Evolutionary conservation across 2,113 vertebrate genomes (phyloP).

Genomic region (Falco punctatus): DNA sequence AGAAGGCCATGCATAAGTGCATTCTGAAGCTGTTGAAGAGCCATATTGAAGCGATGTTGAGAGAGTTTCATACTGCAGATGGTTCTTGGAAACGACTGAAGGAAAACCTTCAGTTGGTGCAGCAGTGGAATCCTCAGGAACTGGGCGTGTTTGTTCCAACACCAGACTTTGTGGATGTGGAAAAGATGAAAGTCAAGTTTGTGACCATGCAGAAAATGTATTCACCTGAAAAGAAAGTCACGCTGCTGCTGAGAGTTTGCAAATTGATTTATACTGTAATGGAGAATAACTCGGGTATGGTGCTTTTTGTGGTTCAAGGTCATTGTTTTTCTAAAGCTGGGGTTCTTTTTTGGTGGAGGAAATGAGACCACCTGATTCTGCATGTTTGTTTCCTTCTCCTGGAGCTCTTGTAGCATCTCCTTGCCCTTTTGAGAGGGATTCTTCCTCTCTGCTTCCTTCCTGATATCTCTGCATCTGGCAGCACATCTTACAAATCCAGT

Average conservation of each 20-base stretch:
- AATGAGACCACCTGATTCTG: too few species aligned
- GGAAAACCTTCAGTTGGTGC: slow-evolving; percentile 90
- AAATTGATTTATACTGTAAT: slow-evolving; percentile 97
- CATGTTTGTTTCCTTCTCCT: too few species aligned
- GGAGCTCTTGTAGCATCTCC: too few species aligned
- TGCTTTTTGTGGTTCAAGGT: too few species aligned
- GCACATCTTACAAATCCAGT: neutral
- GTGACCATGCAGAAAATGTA: slow-evolving; percentile 94
- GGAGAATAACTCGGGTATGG: slow-evolving; percentile 74
- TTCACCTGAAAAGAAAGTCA: slow-evolving; percentile 96
- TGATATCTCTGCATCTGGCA: neutral
- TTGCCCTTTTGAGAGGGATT: neutral
- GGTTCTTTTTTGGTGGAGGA: too few species aligned
- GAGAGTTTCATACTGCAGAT: slow-evolving; percentile 85
- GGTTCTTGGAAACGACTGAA: slow-evolving; percentile 90
- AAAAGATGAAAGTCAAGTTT: slow-evolving; percentile 95
- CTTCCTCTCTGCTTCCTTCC: neutral
- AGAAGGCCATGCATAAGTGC: slow-evolving; percentile 97
- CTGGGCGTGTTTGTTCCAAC: slow-evolving; percentile 90
- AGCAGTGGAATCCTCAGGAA: slow-evolving; percentile 88
- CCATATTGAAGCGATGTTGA: slow-evolving; percentile 84
- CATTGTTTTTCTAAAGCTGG: too few species aligned
- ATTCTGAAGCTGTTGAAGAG: slow-evolving; percentile 91
- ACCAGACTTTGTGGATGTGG: slow-evolving; percentile 88
- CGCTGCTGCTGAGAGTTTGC: slow-evolving; percentile 89